Conservation (phyloP, 2,113 vertebrate genomes). For the Elaphurus davidianus region DNA sequence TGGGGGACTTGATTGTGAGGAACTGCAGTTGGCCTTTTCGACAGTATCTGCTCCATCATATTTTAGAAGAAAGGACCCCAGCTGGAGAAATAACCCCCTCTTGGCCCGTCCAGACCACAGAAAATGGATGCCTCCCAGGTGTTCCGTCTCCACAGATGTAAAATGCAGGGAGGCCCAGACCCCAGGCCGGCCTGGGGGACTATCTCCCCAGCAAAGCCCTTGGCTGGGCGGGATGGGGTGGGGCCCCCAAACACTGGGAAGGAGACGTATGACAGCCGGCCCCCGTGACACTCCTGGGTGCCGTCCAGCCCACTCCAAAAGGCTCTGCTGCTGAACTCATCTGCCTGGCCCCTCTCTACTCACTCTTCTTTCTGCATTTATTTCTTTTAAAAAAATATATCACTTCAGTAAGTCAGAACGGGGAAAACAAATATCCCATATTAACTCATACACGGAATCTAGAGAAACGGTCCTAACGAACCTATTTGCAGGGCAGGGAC, state of each 20-base stretch:
- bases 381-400: background rate
- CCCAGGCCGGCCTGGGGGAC: background rate
- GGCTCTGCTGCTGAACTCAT: background rate
- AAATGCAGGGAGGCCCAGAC: background rate
- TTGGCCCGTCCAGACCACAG: background rate
- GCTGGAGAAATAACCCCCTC: conserved; percentile 22
- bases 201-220: background rate
- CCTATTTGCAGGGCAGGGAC: background rate
- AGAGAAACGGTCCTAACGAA: background rate
- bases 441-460: background rate
- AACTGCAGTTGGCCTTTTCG: background rate
- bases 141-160: background rate
- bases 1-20: accelerated
- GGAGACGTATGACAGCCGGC: background rate
- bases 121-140: background rate
- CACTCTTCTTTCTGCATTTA: background rate
- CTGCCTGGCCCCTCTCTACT: background rate
- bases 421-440: background rate
- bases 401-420: background rate
- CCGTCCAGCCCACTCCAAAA: background rate
- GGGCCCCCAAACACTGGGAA: background rate
- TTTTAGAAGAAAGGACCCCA: background rate
- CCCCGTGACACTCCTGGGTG: background rate
- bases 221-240: accelerated
- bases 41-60: background rate